Conservation (phyloP, 2,888 invertebrate genomes). For the Eupelmus urozonus region DNA sequence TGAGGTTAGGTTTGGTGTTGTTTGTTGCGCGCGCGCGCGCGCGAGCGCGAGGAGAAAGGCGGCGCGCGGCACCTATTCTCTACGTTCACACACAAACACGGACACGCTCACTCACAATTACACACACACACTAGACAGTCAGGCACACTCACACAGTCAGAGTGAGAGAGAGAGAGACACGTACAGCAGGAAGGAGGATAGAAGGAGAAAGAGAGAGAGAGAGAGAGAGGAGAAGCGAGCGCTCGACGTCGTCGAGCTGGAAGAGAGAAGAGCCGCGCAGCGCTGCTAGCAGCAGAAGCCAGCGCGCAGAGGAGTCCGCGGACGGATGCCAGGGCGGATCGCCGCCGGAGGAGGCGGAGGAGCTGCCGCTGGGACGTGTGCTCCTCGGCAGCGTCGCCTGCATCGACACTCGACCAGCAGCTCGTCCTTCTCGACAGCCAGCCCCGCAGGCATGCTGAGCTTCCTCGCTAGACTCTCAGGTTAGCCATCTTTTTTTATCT, state of each 20-base stretch:
- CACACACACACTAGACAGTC: neutral
- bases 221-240: too few species aligned
- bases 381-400: neutral
- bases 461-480: conserved; percentile 82
- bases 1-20: conserved; percentile 60
- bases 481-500: conserved; percentile 73
- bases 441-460: conserved; percentile 74
- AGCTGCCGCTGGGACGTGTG: neutral
- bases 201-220: neutral
- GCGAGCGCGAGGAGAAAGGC: conserved; percentile 24
- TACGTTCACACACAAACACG: too few species aligned
- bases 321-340: neutral
- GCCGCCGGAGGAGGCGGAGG: conserved; percentile 1
- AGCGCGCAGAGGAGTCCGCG: conserved; percentile 34
- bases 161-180: neutral
- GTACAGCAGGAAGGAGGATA: too few species aligned
- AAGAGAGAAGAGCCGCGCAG: neutral
- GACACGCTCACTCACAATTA: neutral
- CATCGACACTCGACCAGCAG: neutral
- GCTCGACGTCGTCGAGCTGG: too few species aligned
- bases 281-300: neutral
- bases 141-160: conserved; percentile 3
- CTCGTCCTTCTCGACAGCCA: conserved; percentile 18
- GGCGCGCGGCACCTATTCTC: conserved; percentile 10
- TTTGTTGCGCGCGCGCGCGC: conserved; percentile 55